These are phyloP conservation scores for Gymnocheta viridis DNA, from an alignment of 2,888 invertebrate species.

Conservation along the genomic window DNA sequence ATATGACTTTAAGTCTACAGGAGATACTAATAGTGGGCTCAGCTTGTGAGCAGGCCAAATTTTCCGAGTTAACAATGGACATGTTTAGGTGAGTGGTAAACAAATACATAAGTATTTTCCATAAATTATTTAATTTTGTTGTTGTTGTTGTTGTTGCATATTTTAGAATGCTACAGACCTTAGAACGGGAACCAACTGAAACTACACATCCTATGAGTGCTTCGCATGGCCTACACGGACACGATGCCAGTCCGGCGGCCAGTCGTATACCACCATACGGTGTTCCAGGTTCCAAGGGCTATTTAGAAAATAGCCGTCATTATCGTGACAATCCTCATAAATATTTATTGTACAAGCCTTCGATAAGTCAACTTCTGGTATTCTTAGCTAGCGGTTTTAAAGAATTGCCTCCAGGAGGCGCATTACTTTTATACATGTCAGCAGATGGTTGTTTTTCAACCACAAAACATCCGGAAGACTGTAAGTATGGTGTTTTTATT, in stretches of 20 bases:
- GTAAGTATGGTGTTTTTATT: constrained; percentile 83
- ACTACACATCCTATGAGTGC: constrained; percentile 86
- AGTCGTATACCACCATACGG: constrained; percentile 83
- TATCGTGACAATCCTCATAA: constrained; percentile 97
- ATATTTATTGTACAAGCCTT: constrained; percentile 97
- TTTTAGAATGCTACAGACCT: constrained; percentile 93
- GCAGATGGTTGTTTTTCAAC: constrained; percentile 94
- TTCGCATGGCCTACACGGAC: constrained; percentile 82
- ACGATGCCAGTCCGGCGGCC: constrained; percentile 82
- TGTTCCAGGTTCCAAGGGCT: constrained; percentile 83
- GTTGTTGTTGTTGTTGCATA: no score
- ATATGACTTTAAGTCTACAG: constrained; percentile 93
- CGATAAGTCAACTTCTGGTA: constrained; percentile 95
- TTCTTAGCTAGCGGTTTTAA: constrained; percentile 96
- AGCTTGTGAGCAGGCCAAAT: constrained; percentile 96
- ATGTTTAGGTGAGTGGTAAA: constrained; percentile 87
- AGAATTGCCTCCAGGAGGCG: constrained; percentile 95
- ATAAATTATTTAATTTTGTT: background rate
- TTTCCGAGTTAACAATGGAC: constrained; percentile 97
- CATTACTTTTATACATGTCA: constrained; percentile 94
- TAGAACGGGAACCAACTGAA: constrained; percentile 95
- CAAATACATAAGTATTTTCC: background rate
- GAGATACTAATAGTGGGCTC: constrained; percentile 97
- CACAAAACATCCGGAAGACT: constrained; percentile 93
- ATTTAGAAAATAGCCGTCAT: constrained; percentile 88